These are phyloP conservation scores for Oryzias melastigma DNA, from an alignment of 2,113 vertebrate species.

Conservation along the genomic window DNA sequence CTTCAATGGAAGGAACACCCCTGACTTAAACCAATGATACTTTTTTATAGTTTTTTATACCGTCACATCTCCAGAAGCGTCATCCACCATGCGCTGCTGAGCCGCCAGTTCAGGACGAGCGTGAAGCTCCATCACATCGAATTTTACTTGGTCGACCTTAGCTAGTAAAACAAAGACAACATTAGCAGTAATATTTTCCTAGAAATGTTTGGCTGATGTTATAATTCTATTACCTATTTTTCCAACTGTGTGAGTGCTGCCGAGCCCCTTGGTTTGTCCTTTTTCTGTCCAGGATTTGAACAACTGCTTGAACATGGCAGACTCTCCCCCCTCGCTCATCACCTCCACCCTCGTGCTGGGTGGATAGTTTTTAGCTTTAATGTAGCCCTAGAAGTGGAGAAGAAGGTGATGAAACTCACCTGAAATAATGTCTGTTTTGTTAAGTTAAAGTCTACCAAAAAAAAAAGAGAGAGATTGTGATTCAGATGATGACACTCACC, in stretches of 20 bases:
- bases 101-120: slow-evolving; percentile 86
- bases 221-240: slow-evolving; percentile 79
- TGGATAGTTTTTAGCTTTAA: slow-evolving; percentile 89
- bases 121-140: slow-evolving; percentile 85
- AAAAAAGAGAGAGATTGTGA: background rate
- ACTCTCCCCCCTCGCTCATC: slow-evolving; percentile 86
- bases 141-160: slow-evolving; percentile 87
- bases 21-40: background rate
- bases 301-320: slow-evolving; percentile 89
- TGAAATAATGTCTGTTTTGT: too few relatives aligned
- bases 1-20: too few relatives aligned
- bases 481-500: slow-evolving; percentile 69
- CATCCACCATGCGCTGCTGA: slow-evolving; percentile 88
- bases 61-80: slow-evolving; percentile 83
- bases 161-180: slow-evolving; percentile 62
- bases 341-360: slow-evolving; percentile 82
- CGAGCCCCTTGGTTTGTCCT: slow-evolving; percentile 79
- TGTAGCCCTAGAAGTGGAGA: slow-evolving; percentile 78
- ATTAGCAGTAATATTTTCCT: too few relatives aligned
- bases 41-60: slow-evolving; percentile 54
- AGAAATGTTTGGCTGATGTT: too few relatives aligned
- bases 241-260: slow-evolving; percentile 74
- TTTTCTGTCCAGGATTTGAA: slow-evolving; percentile 87
- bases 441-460: background rate
- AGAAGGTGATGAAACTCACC: background rate